Base-by-base conservation (phyloP, 2,797 vertebrate genomes). In the Poeciliopsis presidionis region DNA sequence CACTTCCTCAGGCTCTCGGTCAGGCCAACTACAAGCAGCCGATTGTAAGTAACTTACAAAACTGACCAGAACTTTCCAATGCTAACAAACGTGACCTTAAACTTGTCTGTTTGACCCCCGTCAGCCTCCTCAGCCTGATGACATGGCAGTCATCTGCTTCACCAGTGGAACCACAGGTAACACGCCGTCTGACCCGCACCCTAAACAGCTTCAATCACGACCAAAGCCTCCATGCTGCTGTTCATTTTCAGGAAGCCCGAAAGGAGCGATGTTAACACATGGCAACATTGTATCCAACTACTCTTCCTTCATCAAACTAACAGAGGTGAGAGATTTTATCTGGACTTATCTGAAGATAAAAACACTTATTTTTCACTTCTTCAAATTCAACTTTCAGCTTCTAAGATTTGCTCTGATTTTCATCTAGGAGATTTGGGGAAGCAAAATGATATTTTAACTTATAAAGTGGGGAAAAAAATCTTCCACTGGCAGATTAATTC, bases 151-250 rank as follows among this genome's bases (percentile, higher is more conserved):
- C 73, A 92, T 98, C 93, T 98, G 97, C 90, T 98, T 98, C 90
- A 98, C 97, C 83, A 98, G 97, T 81, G 97, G 97, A 89, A 98
- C 97, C 0, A 98, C 97, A 94, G 97, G 97, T 97, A 89, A 46
- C 5, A 39, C 61, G 30, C 53, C 45, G 61, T 63, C 46, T 45
- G 72, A 76, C 20, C 53, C 22, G 51, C 30, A 41, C 14, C 0
- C 8, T 14, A n/a, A 20, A n/a, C 1, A 18, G 33, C 14, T 67
- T 28, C 28, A 6, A 11, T n/a, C 22, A 4, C 7, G 5, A 43
- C 22, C 33, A 22, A 57, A 55, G 8, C 1, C 14, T 28, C 12
- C 8, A 55, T 4, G 13, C 25, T 61, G 28, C 63, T 25, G 36
- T 41, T 22, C 75, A 0, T 43, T 77, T 88, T 73, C 63, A 99